These are phyloP conservation scores for Horisme vitalbata DNA, from an alignment of 2,888 invertebrate species.

Conservation along the genomic window DNA sequence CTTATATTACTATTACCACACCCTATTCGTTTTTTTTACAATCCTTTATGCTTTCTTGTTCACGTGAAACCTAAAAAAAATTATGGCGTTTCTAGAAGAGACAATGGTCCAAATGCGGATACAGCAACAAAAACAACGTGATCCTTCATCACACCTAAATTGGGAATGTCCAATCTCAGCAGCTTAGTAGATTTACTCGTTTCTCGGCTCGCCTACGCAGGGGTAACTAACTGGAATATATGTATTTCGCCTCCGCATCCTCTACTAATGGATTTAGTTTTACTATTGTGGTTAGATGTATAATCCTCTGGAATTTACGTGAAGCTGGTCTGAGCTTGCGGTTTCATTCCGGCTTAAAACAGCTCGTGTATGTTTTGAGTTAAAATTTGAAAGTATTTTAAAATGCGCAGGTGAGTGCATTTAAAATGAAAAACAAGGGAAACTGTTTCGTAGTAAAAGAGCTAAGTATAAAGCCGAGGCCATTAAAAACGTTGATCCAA, in stretches of 20 bases:
- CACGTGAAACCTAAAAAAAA: neutral
- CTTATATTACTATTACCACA: no score
- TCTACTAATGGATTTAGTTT: slow-evolving; percentile 37
- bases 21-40: neutral
- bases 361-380: neutral
- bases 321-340: slow-evolving; percentile 13
- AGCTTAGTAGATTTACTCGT: slow-evolving; percentile 39
- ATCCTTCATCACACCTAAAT: slow-evolving; percentile 34
- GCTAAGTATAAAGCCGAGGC: no score
- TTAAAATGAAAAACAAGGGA: no score
- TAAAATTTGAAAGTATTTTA: neutral
- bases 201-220: slow-evolving; percentile 41
- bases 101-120: neutral
- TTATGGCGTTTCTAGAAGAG: slow-evolving; percentile 1
- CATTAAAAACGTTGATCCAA: no score
- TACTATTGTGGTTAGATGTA: slow-evolving; percentile 25
- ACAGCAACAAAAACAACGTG: slow-evolving; percentile 24
- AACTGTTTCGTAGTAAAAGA: no score
- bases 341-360: slow-evolving; percentile 16
- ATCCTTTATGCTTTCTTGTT: no score
- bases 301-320: slow-evolving; percentile 18
- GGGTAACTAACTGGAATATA: slow-evolving; percentile 31
- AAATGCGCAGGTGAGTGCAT: neutral
- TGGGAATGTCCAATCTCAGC: slow-evolving; percentile 35
- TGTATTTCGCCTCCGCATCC: slow-evolving; percentile 41